A percentile compares a stretch with the other conserved stretches of the same genome.
phyloP scores from a whole-genome alignment of 2,888 invertebrate genomes.

The Rhyacophila evoluta region DNA sequence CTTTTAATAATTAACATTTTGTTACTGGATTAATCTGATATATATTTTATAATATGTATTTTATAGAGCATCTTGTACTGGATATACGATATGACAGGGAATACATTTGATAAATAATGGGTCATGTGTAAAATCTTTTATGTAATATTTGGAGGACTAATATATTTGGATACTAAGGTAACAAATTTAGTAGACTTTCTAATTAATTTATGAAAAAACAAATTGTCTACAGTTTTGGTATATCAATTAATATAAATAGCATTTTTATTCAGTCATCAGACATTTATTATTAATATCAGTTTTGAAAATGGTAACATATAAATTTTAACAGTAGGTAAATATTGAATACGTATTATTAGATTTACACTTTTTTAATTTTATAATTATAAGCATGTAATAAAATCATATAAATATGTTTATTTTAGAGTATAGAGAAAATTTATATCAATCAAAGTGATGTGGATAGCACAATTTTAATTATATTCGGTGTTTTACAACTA shows the following conservation, averaged over 20 bases:
- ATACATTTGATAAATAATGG: slow-evolving; percentile 28
- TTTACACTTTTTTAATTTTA: background rate
- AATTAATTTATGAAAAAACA: background rate
- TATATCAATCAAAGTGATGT: background rate
- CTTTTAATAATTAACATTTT: slow-evolving; percentile 34
- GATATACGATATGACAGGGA: background rate
- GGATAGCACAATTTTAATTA: background rate
- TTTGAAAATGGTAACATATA: background rate
- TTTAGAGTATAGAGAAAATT: background rate
- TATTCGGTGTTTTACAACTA: too few species aligned
- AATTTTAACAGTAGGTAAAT: background rate
- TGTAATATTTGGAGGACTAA: slow-evolving; percentile 21
- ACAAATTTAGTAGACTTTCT: slow-evolving; percentile 38
- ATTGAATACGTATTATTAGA: background rate
- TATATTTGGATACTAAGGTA: slow-evolving; percentile 36
- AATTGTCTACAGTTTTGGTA: background rate
- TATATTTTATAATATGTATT: slow-evolving; percentile 20
- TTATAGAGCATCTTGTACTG: background rate
- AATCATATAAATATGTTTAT: background rate
- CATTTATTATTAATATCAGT: background rate
- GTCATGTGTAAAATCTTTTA: slow-evolving; percentile 23
- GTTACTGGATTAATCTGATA: slow-evolving; percentile 29
- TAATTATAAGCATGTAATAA: background rate
- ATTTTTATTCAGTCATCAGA: background rate
- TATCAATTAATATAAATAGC: background rate